A percentile compares a stretch with the other conserved stretches of the same genome.
Conservation (phyloP, 1,140 invertebrate genomes). For the Lysiphlebus fabarum region DNA sequence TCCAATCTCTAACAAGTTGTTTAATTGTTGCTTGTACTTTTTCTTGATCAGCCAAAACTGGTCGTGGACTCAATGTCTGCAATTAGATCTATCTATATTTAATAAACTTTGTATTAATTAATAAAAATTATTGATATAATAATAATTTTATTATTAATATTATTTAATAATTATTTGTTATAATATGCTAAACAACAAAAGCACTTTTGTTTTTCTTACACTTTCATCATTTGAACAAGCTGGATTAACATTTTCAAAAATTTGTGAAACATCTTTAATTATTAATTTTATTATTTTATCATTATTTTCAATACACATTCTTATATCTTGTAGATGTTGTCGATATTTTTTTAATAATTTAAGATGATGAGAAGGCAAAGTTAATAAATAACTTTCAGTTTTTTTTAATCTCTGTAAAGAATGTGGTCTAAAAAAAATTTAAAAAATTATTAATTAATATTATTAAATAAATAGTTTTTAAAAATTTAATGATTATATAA, state of each 20-base stretch:
- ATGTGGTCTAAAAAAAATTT: constrained; percentile 55
- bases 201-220: constrained; percentile 48
- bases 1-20: constrained; percentile 96
- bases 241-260: constrained; percentile 77
- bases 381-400: constrained; percentile 71
- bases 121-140: too few species aligned
- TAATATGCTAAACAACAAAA: constrained; percentile 36
- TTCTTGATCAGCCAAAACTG: constrained; percentile 64
- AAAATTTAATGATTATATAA: neutral
- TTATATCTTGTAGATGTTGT: constrained; percentile 71
- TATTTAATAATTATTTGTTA: too few species aligned
- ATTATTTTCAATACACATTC: constrained; percentile 80
- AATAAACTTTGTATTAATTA: too few species aligned
- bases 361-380: constrained; percentile 74
- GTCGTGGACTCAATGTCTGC: constrained; percentile 44
- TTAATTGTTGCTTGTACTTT: constrained; percentile 92
- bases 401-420: constrained; percentile 65
- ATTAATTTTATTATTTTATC: constrained; percentile 80
- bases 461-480: too few species aligned
- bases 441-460: constrained; percentile 27
- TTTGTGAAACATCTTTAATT: constrained; percentile 73
- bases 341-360: constrained; percentile 72
- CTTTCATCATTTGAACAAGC: constrained; percentile 47
- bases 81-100: constrained; percentile 41
- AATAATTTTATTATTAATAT: too few species aligned